phyloP scores from a whole-genome alignment of 1,140 invertebrate species.

The Papilio helenus region DNA sequence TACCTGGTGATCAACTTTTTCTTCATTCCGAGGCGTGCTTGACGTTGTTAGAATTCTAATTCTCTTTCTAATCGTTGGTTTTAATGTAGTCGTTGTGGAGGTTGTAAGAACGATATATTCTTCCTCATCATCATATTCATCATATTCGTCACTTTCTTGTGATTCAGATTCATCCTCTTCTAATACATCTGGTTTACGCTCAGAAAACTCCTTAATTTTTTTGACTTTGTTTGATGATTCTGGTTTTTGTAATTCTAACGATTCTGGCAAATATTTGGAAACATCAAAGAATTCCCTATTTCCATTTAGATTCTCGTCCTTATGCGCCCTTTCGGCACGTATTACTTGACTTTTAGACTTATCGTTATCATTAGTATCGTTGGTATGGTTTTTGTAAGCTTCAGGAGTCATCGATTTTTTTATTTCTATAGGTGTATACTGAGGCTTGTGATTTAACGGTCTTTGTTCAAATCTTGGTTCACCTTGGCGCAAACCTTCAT shows the following conservation, averaged over 20 bases:
- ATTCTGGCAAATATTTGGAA: conserved; percentile 60
- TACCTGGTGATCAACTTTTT: conserved; percentile 42
- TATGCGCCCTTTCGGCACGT: not conserved
- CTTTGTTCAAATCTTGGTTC: conserved; percentile 75
- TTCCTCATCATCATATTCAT: conserved; percentile 60
- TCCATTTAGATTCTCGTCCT: conserved; percentile 3
- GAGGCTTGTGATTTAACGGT: conserved; percentile 69
- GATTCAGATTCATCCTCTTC: conserved; percentile 28
- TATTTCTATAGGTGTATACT: conserved; percentile 69
- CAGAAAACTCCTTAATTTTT: conserved; percentile 51
- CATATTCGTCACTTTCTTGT: conserved; percentile 52
- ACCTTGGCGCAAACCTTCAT: conserved; percentile 61
- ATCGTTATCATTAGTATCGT: conserved; percentile 42
- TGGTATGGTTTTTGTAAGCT: conserved; percentile 61
- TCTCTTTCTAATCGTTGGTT: conserved; percentile 47
- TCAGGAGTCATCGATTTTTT: conserved; percentile 67
- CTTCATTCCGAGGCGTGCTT: conserved; percentile 44
- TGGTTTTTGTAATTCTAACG: conserved; percentile 54
- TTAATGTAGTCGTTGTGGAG: conserved; percentile 47
- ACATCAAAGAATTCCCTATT: conserved; percentile 59
- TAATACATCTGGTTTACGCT: conserved; percentile 34
- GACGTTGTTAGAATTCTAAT: conserved; percentile 53
- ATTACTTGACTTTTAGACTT: conserved; percentile 42
- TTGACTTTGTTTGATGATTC: conserved; percentile 59
- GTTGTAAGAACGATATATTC: conserved; percentile 42